Conservation (phyloP, 2,113 vertebrate species). For the Corvus moneduloides region DNA sequence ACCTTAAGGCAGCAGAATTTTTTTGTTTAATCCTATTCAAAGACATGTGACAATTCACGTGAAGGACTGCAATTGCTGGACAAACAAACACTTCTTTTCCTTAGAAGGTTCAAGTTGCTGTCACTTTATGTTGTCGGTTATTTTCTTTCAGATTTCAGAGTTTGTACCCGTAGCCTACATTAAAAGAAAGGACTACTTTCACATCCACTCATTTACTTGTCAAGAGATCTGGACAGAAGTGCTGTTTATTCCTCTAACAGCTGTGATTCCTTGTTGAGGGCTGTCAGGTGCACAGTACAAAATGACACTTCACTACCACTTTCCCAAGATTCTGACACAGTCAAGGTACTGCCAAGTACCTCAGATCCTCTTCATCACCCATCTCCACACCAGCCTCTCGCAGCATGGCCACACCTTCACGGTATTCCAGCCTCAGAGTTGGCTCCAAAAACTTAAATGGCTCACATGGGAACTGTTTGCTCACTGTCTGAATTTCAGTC, state of each 20-base stretch:
- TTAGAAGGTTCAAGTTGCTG: not conserved
- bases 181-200: not conserved
- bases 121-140: not conserved
- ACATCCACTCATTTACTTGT: not conserved
- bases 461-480: conserved; percentile 92
- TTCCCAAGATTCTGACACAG: not conserved
- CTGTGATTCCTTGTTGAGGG: not conserved
- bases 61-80: not conserved
- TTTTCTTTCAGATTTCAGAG: not conserved
- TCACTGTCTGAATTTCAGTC: conserved; percentile 93
- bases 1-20: not conserved
- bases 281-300: not conserved
- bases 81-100: not conserved
- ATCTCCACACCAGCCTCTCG: conserved; percentile 92
- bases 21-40: not conserved
- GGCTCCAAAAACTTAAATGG: conserved; percentile 98
- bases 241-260: not conserved
- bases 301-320: not conserved
- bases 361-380: conserved; percentile 97
- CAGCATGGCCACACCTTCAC: conserved; percentile 91
- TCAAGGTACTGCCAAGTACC: conserved; percentile 69
- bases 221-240: not conserved
- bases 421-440: conserved; percentile 91
- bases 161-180: rapidly evolving
- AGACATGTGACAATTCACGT: not conserved